Evolutionary conservation across 2,888 invertebrate genomes (phyloP), one percentile per base, ranked within the genome.

Genomic region (Dynastes tityus): DNA sequence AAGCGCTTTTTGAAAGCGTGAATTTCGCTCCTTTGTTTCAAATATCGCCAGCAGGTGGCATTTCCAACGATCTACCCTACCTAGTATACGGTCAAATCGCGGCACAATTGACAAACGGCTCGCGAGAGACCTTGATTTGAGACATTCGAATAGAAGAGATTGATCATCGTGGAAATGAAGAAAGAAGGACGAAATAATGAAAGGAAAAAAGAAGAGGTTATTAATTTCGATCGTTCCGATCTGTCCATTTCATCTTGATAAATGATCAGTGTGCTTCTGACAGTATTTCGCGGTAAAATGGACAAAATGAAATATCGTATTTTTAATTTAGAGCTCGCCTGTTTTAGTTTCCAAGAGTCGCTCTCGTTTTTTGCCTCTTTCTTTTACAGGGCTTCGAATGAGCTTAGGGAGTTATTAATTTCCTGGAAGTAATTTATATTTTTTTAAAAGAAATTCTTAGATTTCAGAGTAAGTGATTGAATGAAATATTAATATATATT

Each of bases 191-290:
- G 27, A 16, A 68, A 16, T 45, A 45, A 45, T 45, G 45, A 11
- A 45, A 11, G 32, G 45, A 45, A 45, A 45, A 45, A 45, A 8
- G 8, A 11, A 22, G 11, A 16, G 67, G 49, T 68, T 68, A 68
- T 68, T 68, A 68, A 68, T 68, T 68, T 68, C 27, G 67, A 68
- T 49, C 16, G 45, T 68, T 68, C 27, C 49, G 51, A 68, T 68
- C 67, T 68, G 49, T 68, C 67, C 49, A 40, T 6, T 49, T 27
- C 67, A 49, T 49, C 27, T 22, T 68, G 49, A 68, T 68, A 49
- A 68, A 68, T 68, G 45, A 27, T 3, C 22, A 11, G 49, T 5
- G 16, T 68, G 49, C 22, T 68, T 68, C 45, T 49, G 49, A 16
- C 49, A 22, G 27, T 49, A 68, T 22, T 68, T 45, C 49, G 27